phyloP scores from a whole-genome alignment of 2,888 invertebrate genomes.

The Drosophila fungiperda region DNA sequence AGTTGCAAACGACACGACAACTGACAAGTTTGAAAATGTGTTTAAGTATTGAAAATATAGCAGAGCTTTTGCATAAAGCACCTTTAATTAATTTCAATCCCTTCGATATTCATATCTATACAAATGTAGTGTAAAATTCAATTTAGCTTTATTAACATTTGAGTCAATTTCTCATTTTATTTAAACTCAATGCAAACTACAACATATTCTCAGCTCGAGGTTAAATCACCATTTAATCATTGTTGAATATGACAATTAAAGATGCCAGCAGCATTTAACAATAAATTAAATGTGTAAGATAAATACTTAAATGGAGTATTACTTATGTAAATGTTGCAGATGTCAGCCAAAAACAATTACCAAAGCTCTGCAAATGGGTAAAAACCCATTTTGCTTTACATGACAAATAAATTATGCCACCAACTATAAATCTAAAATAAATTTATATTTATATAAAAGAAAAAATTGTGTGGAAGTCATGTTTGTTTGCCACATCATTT shows the following conservation, averaged over 20 bases:
- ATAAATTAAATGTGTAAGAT: slow-evolving; percentile 10
- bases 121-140: not conserved
- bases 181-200: not conserved
- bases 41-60: not conserved
- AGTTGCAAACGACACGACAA: not conserved
- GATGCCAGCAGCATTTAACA: not conserved
- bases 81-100: not conserved
- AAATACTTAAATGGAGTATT: slow-evolving; percentile 1
- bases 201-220: not conserved
- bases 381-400: slow-evolving; percentile 25
- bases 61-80: not conserved
- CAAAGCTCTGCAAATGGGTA: slow-evolving; percentile 15
- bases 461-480: slow-evolving; percentile 19
- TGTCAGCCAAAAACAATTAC: slow-evolving; percentile 1
- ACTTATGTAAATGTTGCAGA: slow-evolving; percentile 26
- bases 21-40: not conserved
- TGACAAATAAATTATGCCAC: slow-evolving; percentile 43
- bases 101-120: not conserved
- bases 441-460: not conserved
- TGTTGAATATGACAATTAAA: not conserved
- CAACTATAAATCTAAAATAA: slow-evolving; percentile 48
- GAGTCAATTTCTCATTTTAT: not conserved
- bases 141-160: not conserved
- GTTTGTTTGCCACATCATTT: slow-evolving; percentile 35
- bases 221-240: not conserved